Conservation (phyloP, 1,140 invertebrate genomes). For the Latrodectus geometricus region DNA sequence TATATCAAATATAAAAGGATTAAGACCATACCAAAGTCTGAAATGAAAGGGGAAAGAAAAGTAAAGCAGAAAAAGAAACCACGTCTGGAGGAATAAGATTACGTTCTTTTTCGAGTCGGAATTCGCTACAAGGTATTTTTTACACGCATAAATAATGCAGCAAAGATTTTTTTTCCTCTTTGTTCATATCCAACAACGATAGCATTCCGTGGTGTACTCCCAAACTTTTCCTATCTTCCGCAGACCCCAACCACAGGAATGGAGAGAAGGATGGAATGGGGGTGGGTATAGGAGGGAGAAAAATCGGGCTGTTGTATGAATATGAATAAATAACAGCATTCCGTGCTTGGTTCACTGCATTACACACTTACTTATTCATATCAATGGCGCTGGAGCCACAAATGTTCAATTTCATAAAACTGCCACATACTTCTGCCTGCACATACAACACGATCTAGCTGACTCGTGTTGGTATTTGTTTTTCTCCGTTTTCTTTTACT, state of each 20-base stretch:
- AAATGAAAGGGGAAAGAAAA: not conserved
- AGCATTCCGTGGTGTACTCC: not conserved
- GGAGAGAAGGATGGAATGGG: not conserved
- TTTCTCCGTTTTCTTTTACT: not conserved
- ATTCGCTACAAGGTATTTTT: not conserved
- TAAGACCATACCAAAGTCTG: too few species aligned
- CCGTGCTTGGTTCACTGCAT: not conserved
- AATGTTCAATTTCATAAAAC: slow-evolving; percentile 62
- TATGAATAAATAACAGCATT: slow-evolving; percentile 60
- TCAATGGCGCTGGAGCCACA: slow-evolving; percentile 43
- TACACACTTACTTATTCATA: slow-evolving; percentile 58
- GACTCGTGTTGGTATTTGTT: slow-evolving; percentile 46
- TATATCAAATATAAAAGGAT: too few species aligned
- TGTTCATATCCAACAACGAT: not conserved
- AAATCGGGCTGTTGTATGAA: slow-evolving; percentile 51
- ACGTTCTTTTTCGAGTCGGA: not conserved
- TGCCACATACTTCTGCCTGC: slow-evolving; percentile 52
- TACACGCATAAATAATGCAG: not conserved
- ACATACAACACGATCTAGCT: not conserved
- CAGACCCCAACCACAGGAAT: not conserved
- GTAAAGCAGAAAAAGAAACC: not conserved
- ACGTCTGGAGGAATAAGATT: too few species aligned
- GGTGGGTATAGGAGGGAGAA: not conserved
- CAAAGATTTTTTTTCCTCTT: not conserved
- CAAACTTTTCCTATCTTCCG: not conserved